A percentile compares a stretch with the other conserved stretches of the same genome.
Conservation (phyloP, 2,113 vertebrate genomes). For the Pachycephala philippinensis region DNA sequence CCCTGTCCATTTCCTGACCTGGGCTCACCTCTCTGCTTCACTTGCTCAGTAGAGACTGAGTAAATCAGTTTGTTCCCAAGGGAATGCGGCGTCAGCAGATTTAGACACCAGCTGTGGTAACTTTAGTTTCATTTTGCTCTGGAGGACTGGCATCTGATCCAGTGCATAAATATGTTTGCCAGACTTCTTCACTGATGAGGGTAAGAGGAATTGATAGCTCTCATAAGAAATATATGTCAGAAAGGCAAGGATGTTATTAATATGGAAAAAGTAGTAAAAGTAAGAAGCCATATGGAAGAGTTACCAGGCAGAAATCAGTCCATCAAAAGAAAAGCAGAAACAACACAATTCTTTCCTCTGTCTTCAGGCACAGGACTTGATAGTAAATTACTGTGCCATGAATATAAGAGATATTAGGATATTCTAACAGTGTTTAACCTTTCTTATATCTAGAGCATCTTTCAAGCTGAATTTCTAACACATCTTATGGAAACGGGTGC, state of each 20-base stretch:
- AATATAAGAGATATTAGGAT: not conserved
- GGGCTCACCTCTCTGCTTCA: not conserved
- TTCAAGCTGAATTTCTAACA: not conserved
- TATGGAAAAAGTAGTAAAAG: not conserved
- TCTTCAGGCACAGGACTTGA: not conserved
- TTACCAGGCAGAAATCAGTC: not conserved
- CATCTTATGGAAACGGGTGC: not conserved
- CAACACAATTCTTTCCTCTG: not conserved
- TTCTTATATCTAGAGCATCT: not conserved
- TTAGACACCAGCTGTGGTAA: not conserved
- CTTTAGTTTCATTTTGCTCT: not conserved
- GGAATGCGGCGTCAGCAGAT: not conserved
- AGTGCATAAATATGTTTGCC: not conserved
- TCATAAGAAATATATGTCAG: slow-evolving; percentile 11
- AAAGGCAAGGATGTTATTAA: not conserved
- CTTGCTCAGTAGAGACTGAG: not conserved
- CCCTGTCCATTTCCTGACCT: not conserved
- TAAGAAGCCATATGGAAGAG: not conserved
- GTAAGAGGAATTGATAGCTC: slow-evolving; percentile 23
- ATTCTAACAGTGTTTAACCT: not conserved
- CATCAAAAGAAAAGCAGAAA: not conserved
- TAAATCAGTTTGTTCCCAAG: not conserved
- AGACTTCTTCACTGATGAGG: not conserved
- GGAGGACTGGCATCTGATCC: not conserved
- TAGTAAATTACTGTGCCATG: not conserved